These are phyloP conservation scores for Gorsachius magnificus DNA, from an alignment of 2,797 vertebrate genomes.

Conservation along the genomic window DNA sequence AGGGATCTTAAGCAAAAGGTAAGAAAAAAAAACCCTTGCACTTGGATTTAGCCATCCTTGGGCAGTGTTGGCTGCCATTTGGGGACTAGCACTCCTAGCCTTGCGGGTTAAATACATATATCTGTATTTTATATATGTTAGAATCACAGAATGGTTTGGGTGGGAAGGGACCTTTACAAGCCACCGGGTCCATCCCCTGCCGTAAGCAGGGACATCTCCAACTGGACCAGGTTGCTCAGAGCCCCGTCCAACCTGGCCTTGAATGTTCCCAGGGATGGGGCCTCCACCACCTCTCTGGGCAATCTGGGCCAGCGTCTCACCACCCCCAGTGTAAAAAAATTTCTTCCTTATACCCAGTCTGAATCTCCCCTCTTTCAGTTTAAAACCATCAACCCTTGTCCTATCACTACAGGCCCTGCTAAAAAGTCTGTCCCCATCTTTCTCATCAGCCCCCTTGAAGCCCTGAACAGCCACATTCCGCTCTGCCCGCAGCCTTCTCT, in stretches of 20 bases:
- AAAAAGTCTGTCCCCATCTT: not conserved
- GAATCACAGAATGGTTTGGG: not conserved
- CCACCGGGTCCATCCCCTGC: not conserved
- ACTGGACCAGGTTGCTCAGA: not conserved
- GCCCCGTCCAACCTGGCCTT: not conserved
- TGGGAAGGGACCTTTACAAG: not conserved
- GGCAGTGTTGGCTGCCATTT: not conserved
- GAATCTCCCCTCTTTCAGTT: not conserved
- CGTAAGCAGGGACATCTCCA: too few species aligned
- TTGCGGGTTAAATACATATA: not conserved
- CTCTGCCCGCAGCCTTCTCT: not conserved
- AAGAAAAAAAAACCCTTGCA: accelerated
- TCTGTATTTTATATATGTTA: not conserved
- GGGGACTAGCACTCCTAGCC: not conserved
- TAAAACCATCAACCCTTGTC: not conserved
- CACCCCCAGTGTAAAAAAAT: not conserved
- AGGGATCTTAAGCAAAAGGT: not conserved
- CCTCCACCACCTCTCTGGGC: not conserved
- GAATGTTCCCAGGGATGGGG: not conserved
- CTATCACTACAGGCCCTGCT: not conserved
- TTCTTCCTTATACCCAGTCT: too few species aligned
- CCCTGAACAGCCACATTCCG: accelerated
- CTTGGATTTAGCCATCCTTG: not conserved
- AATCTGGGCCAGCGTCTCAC: not conserved
- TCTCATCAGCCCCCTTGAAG: not conserved